phyloP scores from a whole-genome alignment of 2,113 vertebrate genomes.

The Talpa occidentalis region DNA sequence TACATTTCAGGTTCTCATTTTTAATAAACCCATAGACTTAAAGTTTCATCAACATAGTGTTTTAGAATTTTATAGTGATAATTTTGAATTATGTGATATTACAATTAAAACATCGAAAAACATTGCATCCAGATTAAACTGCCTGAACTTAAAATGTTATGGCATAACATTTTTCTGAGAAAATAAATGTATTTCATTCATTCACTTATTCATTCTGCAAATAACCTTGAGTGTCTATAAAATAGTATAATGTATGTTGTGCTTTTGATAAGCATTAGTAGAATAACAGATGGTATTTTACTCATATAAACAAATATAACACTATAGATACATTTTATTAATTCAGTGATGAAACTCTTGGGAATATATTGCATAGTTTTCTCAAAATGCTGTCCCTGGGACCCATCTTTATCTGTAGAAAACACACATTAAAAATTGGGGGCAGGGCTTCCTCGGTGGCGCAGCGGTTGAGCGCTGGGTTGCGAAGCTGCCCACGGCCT shows the following conservation, averaged over 20 bases:
- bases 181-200: slow-evolving; percentile 13
- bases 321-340: background rate
- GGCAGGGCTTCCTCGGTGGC: background rate
- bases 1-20: slow-evolving; percentile 3
- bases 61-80: background rate
- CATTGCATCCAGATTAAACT: background rate
- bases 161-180: background rate
- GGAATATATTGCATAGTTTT: background rate
- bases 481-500: no score
- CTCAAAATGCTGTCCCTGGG: background rate
- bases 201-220: background rate
- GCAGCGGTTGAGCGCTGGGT: no score
- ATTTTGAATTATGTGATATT: slow-evolving; percentile 26
- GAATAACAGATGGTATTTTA: background rate
- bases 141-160: background rate
- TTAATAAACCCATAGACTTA: background rate
- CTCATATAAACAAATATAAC: background rate
- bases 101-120: background rate
- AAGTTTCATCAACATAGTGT: background rate
- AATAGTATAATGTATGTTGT: background rate
- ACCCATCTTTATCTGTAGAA: slow-evolving; percentile 18
- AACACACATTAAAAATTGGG: background rate
- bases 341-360: slow-evolving; percentile 4
- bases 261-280: background rate
- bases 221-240: background rate